phyloP scores from a whole-genome alignment of 1,140 invertebrate genomes.

The Drosophila arizonae region DNA sequence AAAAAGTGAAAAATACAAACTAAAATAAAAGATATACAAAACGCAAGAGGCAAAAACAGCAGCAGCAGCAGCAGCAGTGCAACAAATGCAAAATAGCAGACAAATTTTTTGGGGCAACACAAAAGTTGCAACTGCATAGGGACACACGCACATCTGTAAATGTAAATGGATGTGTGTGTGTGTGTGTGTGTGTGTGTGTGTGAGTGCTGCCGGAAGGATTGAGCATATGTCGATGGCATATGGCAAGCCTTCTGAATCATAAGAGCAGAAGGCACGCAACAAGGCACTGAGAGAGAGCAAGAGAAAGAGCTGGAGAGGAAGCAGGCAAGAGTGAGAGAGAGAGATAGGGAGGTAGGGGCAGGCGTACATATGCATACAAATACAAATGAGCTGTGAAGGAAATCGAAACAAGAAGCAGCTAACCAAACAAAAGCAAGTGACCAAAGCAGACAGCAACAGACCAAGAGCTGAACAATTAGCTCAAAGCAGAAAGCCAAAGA shows the following conservation, averaged over 20 bases:
- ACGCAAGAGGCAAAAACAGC: constrained; percentile 21
- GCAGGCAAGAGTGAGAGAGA: not conserved
- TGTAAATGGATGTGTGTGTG: not conserved
- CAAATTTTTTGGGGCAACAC: constrained; percentile 33
- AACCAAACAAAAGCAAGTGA: not conserved
- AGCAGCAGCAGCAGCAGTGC: constrained; percentile 13
- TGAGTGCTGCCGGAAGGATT: constrained; percentile 25
- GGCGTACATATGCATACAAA: constrained; percentile 1
- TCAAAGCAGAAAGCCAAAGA: not conserved
- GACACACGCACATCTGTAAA: too few relatives aligned
- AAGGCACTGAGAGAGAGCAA: not conserved
- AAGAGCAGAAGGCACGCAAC: constrained; percentile 4
- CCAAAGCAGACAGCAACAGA: not conserved
- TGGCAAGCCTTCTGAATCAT: constrained; percentile 18
- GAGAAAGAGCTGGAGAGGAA: too few relatives aligned
- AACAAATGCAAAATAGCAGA: constrained; percentile 57
- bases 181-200: constrained; percentile 17
- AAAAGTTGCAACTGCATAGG: constrained; percentile 31
- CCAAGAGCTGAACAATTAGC: not conserved
- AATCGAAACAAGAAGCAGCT: not conserved
- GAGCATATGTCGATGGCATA: constrained; percentile 41
- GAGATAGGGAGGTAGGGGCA: not conserved
- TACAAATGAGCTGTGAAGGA: constrained; percentile 22
- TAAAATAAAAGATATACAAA: constrained; percentile 20
- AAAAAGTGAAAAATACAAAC: constrained; percentile 10